A percentile compares a stretch with the other conserved stretches of the same genome.
Evolutionary conservation across 2,113 vertebrate genomes (phyloP).

Genomic region (Pollimyrus isidori): DNA sequence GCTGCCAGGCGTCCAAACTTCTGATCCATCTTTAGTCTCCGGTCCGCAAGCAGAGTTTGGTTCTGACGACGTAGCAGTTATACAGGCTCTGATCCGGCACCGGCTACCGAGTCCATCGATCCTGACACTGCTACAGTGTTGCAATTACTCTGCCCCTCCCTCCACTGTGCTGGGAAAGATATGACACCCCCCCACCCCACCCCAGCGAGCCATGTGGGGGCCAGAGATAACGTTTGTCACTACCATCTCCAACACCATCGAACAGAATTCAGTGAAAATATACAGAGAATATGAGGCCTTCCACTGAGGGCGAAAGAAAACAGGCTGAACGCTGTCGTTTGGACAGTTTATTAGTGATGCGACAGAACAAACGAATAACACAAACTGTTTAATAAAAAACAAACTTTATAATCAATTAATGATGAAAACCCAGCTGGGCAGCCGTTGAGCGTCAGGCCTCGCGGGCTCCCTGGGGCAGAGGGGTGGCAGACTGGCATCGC

Average conservation of each 20-base stretch:
- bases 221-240: conserved; percentile 42
- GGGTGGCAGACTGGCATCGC: background rate
- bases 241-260: conserved; percentile 22
- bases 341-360: conserved; percentile 2
- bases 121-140: background rate
- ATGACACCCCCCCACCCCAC: conserved; percentile 9
- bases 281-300: background rate
- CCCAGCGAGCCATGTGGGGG: conserved; percentile 35
- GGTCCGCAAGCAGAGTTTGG: background rate
- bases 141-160: background rate
- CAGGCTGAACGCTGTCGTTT: background rate
- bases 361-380: background rate
- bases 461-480: background rate
- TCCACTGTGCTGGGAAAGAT: background rate
- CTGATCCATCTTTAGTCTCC: background rate
- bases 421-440: background rate
- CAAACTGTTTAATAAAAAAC: background rate
- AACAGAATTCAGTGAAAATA: background rate
- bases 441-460: background rate
- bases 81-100: background rate
- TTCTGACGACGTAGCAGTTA: background rate
- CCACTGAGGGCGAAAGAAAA: background rate
- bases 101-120: background rate
- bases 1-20: conserved; percentile 12
- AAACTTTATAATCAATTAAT: background rate